Evolutionary conservation across 2,888 invertebrate species (phyloP).

Genomic region (Torymus aiolomorphi): DNA sequence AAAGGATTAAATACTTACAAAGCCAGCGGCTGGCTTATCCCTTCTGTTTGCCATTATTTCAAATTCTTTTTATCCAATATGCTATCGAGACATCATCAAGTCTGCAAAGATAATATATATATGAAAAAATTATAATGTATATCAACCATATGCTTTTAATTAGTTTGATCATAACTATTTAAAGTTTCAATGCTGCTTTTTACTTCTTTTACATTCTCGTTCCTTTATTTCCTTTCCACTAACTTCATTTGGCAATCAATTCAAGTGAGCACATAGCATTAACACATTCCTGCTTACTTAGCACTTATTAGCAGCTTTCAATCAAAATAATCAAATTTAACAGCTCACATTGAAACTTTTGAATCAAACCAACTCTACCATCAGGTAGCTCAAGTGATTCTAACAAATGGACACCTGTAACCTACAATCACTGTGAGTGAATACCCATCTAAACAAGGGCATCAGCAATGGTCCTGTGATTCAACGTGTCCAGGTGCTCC

Average conservation of each 20-base stretch:
- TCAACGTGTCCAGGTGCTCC: background rate
- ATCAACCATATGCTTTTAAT: no score
- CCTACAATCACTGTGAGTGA: background rate
- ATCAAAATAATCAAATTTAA: no score
- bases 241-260: no score
- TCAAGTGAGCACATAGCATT: background rate
- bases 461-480: background rate
- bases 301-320: no score
- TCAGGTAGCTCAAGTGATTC: background rate
- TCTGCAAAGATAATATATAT: conserved; percentile 21
- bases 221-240: no score
- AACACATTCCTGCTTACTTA: background rate
- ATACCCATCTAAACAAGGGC: background rate
- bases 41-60: conserved; percentile 70
- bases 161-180: no score
- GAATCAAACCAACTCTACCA: no score
- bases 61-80: conserved; percentile 41
- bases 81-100: conserved; percentile 49
- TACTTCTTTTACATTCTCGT: no score
- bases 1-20: conserved; percentile 66
- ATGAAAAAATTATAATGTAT: background rate
- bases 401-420: conserved; percentile 10
- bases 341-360: no score
- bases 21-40: conserved; percentile 69
- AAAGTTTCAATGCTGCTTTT: no score